These are phyloP conservation scores for Charaxes varanes DNA, from an alignment of 1,140 invertebrate genomes.

Conservation along the genomic window DNA sequence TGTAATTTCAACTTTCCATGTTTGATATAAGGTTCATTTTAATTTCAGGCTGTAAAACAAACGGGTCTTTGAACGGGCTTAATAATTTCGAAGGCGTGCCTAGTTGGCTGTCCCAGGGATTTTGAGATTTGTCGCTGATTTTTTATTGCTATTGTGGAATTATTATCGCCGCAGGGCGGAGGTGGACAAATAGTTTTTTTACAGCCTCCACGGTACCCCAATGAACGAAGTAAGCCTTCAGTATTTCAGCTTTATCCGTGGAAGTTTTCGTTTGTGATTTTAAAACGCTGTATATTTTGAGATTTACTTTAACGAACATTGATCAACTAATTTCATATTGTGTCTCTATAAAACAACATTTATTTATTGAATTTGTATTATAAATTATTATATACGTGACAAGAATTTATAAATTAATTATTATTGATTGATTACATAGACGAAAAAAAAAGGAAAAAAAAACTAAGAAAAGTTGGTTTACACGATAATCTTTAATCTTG, in stretches of 20 bases:
- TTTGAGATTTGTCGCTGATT: slow-evolving; percentile 64
- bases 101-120: slow-evolving; percentile 63
- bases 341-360: too few relatives aligned
- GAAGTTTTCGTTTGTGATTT: too few relatives aligned
- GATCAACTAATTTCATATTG: too few relatives aligned
- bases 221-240: slow-evolving; percentile 15
- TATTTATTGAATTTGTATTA: too few relatives aligned
- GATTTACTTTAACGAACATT: not conserved
- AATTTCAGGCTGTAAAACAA: slow-evolving; percentile 10
- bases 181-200: slow-evolving; percentile 50
- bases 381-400: too few relatives aligned
- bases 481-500: too few relatives aligned
- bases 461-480: too few relatives aligned
- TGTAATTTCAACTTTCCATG: slow-evolving; percentile 16
- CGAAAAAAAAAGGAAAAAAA: too few relatives aligned
- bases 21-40: slow-evolving; percentile 24
- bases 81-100: slow-evolving; percentile 70
- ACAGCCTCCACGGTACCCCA: slow-evolving; percentile 16
- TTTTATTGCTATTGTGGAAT: slow-evolving; percentile 63
- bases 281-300: not conserved
- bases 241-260: slow-evolving; percentile 15
- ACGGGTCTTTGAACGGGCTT: slow-evolving; percentile 48
- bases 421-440: too few relatives aligned
- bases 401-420: too few relatives aligned
- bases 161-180: slow-evolving; percentile 53